These are phyloP conservation scores for Rhynchopsitta pachyrhyncha DNA, from an alignment of 2,113 vertebrate species.

Conservation along the genomic window DNA sequence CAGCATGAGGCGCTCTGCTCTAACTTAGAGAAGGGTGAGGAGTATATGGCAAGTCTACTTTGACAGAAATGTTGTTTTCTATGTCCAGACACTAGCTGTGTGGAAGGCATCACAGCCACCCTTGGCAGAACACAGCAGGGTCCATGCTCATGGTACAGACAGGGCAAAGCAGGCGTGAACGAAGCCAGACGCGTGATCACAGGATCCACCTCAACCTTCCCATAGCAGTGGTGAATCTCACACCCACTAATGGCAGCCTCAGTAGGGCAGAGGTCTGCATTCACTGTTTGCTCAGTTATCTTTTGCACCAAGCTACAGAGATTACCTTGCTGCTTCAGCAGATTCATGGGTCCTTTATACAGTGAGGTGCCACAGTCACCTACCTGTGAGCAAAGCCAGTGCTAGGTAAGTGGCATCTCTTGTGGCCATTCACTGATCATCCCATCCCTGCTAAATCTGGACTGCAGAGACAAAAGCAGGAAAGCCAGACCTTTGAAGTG, in stretches of 20 bases:
- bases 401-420: not conserved
- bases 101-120: fast-evolving
- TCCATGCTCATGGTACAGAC: fast-evolving
- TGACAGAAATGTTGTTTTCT: not conserved
- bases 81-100: not conserved
- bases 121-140: fast-evolving
- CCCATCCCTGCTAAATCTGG: not conserved
- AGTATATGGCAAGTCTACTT: not conserved
- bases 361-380: not conserved
- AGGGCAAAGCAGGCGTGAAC: fast-evolving
- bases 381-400: not conserved
- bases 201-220: not conserved
- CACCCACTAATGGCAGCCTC: fast-evolving
- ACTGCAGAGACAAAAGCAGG: not conserved
- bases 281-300: not conserved
- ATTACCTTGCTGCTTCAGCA: not conserved
- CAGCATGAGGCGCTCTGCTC: not conserved
- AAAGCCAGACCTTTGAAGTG: not conserved
- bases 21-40: not conserved
- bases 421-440: not conserved
- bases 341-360: not conserved
- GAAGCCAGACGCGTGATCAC: fast-evolving
- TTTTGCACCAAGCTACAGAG: not conserved
- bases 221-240: not conserved
- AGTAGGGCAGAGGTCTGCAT: not conserved